These are phyloP conservation scores for Clitarchus hookeri DNA, from an alignment of 2,888 invertebrate species.

Conservation along the genomic window DNA sequence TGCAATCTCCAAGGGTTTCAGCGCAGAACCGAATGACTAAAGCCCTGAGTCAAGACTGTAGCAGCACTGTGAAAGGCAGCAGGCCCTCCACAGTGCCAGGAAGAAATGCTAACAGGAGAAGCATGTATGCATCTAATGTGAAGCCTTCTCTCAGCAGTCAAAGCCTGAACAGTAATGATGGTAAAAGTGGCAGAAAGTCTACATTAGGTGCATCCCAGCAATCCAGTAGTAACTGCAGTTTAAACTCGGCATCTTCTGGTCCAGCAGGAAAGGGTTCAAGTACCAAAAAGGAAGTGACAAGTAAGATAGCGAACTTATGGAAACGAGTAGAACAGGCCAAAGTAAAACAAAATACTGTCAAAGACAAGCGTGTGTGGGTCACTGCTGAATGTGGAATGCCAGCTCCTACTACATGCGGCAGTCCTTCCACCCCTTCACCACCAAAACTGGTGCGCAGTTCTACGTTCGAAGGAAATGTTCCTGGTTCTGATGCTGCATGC, in stretches of 20 bases:
- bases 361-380: constrained; percentile 67
- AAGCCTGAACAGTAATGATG: constrained; percentile 45
- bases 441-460: constrained; percentile 57
- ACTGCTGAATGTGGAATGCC: constrained; percentile 46
- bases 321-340: constrained; percentile 75
- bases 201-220: constrained; percentile 45
- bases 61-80: constrained; percentile 17
- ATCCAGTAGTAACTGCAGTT: constrained; percentile 66
- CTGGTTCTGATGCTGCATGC: constrained; percentile 25
- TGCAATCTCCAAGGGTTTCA: neutral
- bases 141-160: constrained; percentile 46
- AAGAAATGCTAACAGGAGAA: constrained; percentile 36
- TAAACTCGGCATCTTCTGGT: constrained; percentile 57
- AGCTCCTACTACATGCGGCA: neutral
- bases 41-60: constrained; percentile 23
- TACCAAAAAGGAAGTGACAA: constrained; percentile 67
- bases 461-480: constrained; percentile 63
- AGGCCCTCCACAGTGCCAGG: constrained; percentile 28
- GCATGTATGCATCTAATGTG: constrained; percentile 26
- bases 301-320: constrained; percentile 81
- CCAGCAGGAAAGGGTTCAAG: constrained; percentile 49
- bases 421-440: neutral
- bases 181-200: constrained; percentile 28
- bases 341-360: constrained; percentile 60
- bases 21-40: constrained; percentile 25